A percentile compares a stretch with the other conserved stretches of the same genome.
phyloP scores from a whole-genome alignment of 2,888 invertebrate species.

The Calliopum simillimum region DNA sequence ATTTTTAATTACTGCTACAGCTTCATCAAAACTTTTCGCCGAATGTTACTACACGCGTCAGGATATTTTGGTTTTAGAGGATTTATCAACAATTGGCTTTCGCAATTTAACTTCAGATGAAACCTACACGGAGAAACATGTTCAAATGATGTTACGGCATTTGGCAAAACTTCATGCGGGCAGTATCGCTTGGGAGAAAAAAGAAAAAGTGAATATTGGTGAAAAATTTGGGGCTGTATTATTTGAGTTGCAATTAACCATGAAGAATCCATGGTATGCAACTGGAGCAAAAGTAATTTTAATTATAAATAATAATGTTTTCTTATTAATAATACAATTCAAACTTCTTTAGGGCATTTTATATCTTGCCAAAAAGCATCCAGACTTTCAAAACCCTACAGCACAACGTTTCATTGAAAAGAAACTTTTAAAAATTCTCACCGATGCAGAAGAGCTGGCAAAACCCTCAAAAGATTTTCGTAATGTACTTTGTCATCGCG shows the following conservation, averaged over 20 bases:
- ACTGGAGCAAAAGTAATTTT: slow-evolving; percentile 54
- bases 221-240: slow-evolving; percentile 49
- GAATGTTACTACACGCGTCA: slow-evolving; percentile 53
- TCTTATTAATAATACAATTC: not conserved
- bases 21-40: slow-evolving; percentile 51
- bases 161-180: slow-evolving; percentile 56
- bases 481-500: slow-evolving; percentile 68
- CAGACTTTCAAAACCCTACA: slow-evolving; percentile 52
- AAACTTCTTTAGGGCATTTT: slow-evolving; percentile 50
- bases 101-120: slow-evolving; percentile 48
- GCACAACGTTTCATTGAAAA: slow-evolving; percentile 52
- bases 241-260: slow-evolving; percentile 50
- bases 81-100: slow-evolving; percentile 48
- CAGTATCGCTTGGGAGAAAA: slow-evolving; percentile 59
- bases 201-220: slow-evolving; percentile 51
- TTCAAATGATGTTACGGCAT: slow-evolving; percentile 51
- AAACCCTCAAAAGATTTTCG: slow-evolving; percentile 59
- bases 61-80: slow-evolving; percentile 59
- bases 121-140: slow-evolving; percentile 47
- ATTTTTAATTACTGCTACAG: slow-evolving; percentile 38
- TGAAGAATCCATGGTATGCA: slow-evolving; percentile 55
- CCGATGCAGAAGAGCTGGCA: slow-evolving; percentile 49
- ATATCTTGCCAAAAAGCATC: slow-evolving; percentile 54
- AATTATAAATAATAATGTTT: not conserved
- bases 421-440: slow-evolving; percentile 50